phyloP scores from a whole-genome alignment of 2,113 vertebrate species.

The Synchiropus splendidus region DNA sequence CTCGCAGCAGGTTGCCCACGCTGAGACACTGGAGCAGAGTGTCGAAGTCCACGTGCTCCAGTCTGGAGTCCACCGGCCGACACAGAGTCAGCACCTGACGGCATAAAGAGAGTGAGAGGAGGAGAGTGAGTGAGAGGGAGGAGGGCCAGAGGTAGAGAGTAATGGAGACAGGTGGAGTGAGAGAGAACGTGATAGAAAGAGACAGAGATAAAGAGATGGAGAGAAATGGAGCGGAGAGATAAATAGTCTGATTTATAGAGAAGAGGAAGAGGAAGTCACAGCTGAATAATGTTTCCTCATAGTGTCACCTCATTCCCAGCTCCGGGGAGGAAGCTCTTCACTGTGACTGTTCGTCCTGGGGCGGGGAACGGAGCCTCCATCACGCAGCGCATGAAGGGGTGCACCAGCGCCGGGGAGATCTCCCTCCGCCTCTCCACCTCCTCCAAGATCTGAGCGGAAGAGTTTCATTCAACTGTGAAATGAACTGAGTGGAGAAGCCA shows the following conservation, averaged over 20 bases:
- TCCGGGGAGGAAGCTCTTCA: slow-evolving; percentile 92
- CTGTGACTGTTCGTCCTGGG: slow-evolving; percentile 83
- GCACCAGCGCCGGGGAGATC: slow-evolving; percentile 84
- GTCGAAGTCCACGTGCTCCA: slow-evolving; percentile 95
- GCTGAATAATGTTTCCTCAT: slow-evolving; percentile 38
- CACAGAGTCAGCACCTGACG: slow-evolving; percentile 84
- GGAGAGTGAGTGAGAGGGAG: too few relatives aligned
- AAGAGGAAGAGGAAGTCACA: slow-evolving; percentile 11
- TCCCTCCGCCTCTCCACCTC: slow-evolving; percentile 91
- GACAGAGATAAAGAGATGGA: too few relatives aligned
- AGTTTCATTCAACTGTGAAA: not conserved
- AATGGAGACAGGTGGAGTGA: too few relatives aligned
- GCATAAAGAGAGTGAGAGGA: not conserved
- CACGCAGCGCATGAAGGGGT: slow-evolving; percentile 91
- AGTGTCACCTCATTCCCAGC: slow-evolving; percentile 80
- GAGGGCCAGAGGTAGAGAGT: too few relatives aligned
- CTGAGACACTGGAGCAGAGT: slow-evolving; percentile 85
- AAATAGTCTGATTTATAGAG: too few relatives aligned
- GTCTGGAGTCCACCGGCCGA: slow-evolving; percentile 83
- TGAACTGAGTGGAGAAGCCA: too few relatives aligned
- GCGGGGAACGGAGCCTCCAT: slow-evolving; percentile 97
- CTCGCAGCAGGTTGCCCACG: slow-evolving; percentile 71
- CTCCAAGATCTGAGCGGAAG: slow-evolving; percentile 78
- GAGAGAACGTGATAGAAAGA: too few relatives aligned
- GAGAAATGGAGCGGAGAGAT: too few relatives aligned